phyloP scores from a whole-genome alignment of 2,113 vertebrate genomes.

The Mirounga angustirostris region DNA sequence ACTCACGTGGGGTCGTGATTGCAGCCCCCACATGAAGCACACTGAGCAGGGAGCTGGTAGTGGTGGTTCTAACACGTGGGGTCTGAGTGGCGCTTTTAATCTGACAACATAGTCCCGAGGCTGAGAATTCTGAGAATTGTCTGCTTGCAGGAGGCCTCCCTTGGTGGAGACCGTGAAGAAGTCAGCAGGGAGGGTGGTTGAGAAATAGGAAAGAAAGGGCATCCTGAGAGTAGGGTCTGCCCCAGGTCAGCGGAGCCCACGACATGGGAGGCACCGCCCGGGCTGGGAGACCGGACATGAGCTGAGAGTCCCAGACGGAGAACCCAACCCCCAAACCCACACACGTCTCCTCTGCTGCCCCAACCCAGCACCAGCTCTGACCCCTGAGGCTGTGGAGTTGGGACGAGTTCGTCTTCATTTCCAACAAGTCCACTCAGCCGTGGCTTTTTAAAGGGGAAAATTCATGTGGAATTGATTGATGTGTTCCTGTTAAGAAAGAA shows the following conservation, averaged over 20 bases:
- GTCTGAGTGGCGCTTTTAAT: not conserved
- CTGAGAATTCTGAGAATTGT: not conserved
- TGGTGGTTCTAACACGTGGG: not conserved
- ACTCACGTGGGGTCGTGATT: not conserved
- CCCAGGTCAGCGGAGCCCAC: not conserved
- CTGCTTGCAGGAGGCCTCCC: not conserved
- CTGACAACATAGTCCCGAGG: not conserved
- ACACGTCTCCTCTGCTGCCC: not conserved
- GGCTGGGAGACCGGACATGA: not conserved
- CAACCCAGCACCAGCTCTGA: not conserved
- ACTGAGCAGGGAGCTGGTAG: not conserved
- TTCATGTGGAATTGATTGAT: rapidly evolving
- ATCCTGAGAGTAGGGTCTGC: not conserved
- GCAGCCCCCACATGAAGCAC: not conserved
- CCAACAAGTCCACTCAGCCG: not conserved
- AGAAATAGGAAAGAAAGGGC: not conserved
- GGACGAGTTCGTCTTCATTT: not conserved
- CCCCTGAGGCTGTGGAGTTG: rapidly evolving
- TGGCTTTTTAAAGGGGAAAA: not conserved
- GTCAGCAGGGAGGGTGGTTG: not conserved
- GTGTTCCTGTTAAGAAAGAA: not conserved
- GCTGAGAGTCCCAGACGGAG: not conserved
- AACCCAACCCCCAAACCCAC: not conserved
- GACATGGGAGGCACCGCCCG: not conserved
- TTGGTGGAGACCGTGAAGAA: not conserved